Base-by-base conservation (phyloP, 1,140 invertebrate genomes). In the Lasaia peninsularis region DNA sequence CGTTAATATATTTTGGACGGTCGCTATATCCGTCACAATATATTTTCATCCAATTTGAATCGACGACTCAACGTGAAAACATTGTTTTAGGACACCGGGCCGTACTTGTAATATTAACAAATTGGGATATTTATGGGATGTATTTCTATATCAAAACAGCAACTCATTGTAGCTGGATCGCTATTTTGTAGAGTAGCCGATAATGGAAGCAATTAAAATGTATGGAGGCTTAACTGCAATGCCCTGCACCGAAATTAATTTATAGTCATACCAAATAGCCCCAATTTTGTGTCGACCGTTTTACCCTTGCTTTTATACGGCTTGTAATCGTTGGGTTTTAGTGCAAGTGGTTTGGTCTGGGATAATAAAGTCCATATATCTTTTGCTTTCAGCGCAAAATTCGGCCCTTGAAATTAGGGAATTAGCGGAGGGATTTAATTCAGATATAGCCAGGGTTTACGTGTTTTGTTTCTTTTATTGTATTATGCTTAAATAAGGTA, bases 161-260 rank as follows among this genome's bases (percentile, higher is more conserved):
- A 63, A 49, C 59, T 69, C 67, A 77, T 78, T 84, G 80, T 80
- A 75, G 76, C 69, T 63, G 69, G 71, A 65, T 75, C 75, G 75
- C 73, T 70, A 82, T 82, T 83, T 79, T 78, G 67, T 67, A 77
- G 78, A 80, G 78, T 70, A 68, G 71, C 74, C 78, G 82, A 86
- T 87, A 86, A 87, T 87, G 78, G 79, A 78, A 76, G 73, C 84
- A 84, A 87, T 87, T 87, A 87, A 87, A 87, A 87, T 87, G 80
- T 87, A 84, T 86, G 78, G 79, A 73, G 79, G 80, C 76, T 85
- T 87, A 83, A 87, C 81, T 84, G 78, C 78, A 84, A 69, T 78
- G 71, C 73, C 80, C 76, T 81, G 76, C 73, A 73, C 73, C 73
- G 69, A 84, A 87, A 88, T 86, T 87, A 86, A 86, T 88, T 88